These are phyloP conservation scores for Ceratina japonica DNA, from an alignment of 1,140 invertebrate species.

Conservation along the genomic window DNA sequence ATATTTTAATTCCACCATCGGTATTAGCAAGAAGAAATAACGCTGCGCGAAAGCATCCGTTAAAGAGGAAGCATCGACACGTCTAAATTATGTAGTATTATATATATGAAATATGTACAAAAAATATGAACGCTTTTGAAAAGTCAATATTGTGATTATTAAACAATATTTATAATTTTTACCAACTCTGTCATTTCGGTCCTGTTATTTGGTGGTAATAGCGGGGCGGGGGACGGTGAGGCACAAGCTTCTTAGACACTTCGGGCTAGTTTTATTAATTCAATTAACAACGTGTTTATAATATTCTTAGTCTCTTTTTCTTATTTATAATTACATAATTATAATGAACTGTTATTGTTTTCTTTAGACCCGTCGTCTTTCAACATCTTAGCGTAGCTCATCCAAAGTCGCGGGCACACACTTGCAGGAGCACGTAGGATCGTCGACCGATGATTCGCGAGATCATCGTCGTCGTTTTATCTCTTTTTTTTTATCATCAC, in stretches of 20 bases:
- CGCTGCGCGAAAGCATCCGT: conserved; percentile 68
- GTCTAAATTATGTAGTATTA: conserved; percentile 16
- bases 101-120: not conserved
- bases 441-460: conserved; percentile 57
- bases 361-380: conserved; percentile 77
- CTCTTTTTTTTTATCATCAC: conserved; percentile 10
- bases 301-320: conserved; percentile 78
- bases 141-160: too few species aligned
- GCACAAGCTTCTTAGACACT: conserved; percentile 59
- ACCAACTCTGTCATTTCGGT: not conserved
- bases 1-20: conserved; percentile 63
- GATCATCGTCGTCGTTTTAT: conserved; percentile 14
- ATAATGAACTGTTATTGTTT: conserved; percentile 79
- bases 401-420: conserved; percentile 70
- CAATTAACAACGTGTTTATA: conserved; percentile 80
- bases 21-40: conserved; percentile 59
- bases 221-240: not conserved
- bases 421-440: conserved; percentile 67
- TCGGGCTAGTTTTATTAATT: conserved; percentile 80
- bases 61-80: conserved; percentile 72
- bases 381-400: conserved; percentile 73
- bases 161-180: too few species aligned
- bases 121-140: not conserved
- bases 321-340: conserved; percentile 79
- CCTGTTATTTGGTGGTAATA: not conserved